phyloP scores from a whole-genome alignment of 1,140 invertebrate genomes.

The Megalopta genalis region DNA sequence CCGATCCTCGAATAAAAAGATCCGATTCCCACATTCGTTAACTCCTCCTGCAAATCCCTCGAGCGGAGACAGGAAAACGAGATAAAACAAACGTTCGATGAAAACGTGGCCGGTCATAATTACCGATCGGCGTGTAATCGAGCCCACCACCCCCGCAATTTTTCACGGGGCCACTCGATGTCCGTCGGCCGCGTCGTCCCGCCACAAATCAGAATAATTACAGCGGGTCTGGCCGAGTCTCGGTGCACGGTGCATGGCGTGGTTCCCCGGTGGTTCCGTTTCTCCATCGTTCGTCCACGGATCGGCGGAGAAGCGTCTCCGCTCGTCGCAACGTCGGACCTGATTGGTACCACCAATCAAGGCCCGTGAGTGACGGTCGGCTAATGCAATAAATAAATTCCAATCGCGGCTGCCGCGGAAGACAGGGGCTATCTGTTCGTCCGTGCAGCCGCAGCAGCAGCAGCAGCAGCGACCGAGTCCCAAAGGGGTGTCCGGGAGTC shows the following conservation, averaged over 20 bases:
- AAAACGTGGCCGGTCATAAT: slow-evolving; percentile 32
- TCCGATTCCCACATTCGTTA: not conserved
- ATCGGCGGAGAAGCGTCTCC: not conserved
- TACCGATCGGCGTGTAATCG: slow-evolving; percentile 44
- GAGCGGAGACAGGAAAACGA: not conserved
- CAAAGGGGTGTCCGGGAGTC: slow-evolving; percentile 47
- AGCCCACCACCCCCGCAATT: slow-evolving; percentile 1
- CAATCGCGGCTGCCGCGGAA: slow-evolving; percentile 64
- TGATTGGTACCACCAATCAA: slow-evolving; percentile 67
- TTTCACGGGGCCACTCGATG: slow-evolving; percentile 11
- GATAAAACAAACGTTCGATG: slow-evolving; percentile 28
- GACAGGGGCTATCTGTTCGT: slow-evolving; percentile 55
- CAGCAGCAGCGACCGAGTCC: not conserved
- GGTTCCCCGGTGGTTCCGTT: slow-evolving; percentile 1
- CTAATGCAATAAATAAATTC: slow-evolving; percentile 75
- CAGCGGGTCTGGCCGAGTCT: not conserved
- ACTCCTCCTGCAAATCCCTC: not conserved
- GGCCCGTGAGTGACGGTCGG: slow-evolving; percentile 62
- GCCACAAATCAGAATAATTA: slow-evolving; percentile 60
- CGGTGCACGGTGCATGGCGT: not conserved
- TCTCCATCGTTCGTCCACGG: slow-evolving; percentile 10
- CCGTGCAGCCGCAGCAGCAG: not conserved
- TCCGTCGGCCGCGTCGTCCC: not conserved
- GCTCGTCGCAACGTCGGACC: slow-evolving; percentile 48
- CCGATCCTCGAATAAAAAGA: not conserved